Evolutionary conservation across 1,140 invertebrate species (phyloP), one percentile per base, ranked within the genome.

Genomic region (Telenomus remus): DNA sequence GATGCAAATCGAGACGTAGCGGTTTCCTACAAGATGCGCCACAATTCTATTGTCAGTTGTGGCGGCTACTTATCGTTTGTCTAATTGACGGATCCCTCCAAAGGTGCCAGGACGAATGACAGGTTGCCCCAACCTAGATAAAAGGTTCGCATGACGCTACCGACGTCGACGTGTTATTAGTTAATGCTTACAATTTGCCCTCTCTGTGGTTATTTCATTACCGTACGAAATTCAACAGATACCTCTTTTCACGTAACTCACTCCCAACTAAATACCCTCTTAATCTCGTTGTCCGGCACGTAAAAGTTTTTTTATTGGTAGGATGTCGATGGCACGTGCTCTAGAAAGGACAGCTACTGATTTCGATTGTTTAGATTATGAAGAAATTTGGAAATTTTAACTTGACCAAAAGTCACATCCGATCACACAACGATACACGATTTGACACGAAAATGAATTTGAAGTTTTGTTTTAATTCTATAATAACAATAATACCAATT

Each of bases 121-220:
- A 82, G 80, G 78, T 79, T 82, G 50, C 54, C 46, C 39, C n/a
- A 6, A 64, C 34, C 39, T 64, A 64, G 63, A 78, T 79, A 59
- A 59, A 46, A 66, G 65, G 75, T 79, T 75, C 61, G 73, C 69
- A 77, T 72, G 74, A 77, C 77, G 74, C 42, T 64, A 73, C 34
- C 2, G 6, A 27, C 70, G 43, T 53, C 71, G 70, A 68, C 72
- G 72, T 81, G 76, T 83, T 83, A 82, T 83, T 84, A 82, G 81
- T 84, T 81, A 79, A 82, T 83, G 72, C 80, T 83, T 82, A 83
- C 80, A 83, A 83, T 82, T 73, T 59, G 48, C 79, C 76, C 66
- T 82, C 78, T 79, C 78, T 81, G 75, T 82, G 71, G 79, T 83
- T 83, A 83, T 83, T 83, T 79, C 73, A 83, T 82, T 81, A 81